A percentile compares a stretch with the other conserved stretches of the same genome.
Conservation (phyloP, 2,797 vertebrate species). For the Ateles fusciceps region DNA sequence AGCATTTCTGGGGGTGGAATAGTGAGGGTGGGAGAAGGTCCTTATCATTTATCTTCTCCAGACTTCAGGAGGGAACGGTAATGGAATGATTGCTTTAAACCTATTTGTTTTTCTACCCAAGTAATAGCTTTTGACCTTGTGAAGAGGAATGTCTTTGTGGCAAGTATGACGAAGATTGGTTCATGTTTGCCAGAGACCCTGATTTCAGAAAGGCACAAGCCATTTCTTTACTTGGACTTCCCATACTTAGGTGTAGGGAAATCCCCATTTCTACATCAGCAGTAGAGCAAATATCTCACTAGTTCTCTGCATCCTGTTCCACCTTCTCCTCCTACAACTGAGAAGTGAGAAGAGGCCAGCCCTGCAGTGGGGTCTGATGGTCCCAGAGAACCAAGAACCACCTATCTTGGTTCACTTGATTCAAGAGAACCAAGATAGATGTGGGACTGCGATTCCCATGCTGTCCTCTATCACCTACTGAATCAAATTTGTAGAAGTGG, state of each 20-base stretch:
- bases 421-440: neutral
- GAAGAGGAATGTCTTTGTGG: neutral
- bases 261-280: neutral
- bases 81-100: neutral
- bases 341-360: neutral
- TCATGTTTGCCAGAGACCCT: neutral
- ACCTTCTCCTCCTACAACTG: neutral
- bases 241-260: neutral
- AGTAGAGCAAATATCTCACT: neutral
- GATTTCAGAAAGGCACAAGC: neutral
- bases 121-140: neutral
- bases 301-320: neutral
- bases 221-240: neutral
- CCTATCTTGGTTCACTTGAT: neutral
- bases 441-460: neutral
- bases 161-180: neutral
- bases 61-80: neutral
- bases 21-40: accelerated
- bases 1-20: neutral
- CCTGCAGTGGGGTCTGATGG: neutral
- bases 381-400: neutral
- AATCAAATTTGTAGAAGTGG: neutral
- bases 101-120: neutral
- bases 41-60: neutral
- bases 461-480: neutral